These are phyloP conservation scores for Synanthedon myopaeformis DNA, from an alignment of 2,888 invertebrate species.

Conservation along the genomic window DNA sequence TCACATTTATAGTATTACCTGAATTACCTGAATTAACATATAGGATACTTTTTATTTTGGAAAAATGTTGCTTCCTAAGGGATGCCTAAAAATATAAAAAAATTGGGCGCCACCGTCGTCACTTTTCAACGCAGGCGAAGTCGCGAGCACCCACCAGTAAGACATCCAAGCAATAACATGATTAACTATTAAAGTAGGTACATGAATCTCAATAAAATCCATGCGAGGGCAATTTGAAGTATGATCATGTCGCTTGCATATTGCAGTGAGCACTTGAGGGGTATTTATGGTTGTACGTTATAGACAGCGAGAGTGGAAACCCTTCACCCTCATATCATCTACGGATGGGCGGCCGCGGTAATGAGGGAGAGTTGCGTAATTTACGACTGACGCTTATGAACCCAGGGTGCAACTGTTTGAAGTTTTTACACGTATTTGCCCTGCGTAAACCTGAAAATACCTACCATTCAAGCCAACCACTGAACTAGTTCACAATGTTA, in stretches of 20 bases:
- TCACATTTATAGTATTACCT: no score
- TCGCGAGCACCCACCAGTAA: no score
- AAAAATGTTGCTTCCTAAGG: no score
- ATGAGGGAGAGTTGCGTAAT: conserved; percentile 62
- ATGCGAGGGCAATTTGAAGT: conserved; percentile 10
- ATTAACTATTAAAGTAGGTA: conserved; percentile 21
- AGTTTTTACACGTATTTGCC: conserved; percentile 56
- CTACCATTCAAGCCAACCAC: not conserved
- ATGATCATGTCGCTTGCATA: conserved; percentile 17
- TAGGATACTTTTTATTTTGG: no score
- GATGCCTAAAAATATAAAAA: no score
- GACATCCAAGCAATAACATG: not conserved
- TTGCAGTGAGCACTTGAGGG: conserved; percentile 24
- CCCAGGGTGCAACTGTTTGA: conserved; percentile 57
- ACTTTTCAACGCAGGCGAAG: no score
- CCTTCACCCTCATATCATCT: conserved; percentile 44
- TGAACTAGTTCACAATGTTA: not conserved
- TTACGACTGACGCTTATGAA: conserved; percentile 43
- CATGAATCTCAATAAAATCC: conserved; percentile 10
- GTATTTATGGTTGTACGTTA: conserved; percentile 18
- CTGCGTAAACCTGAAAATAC: conserved; percentile 17
- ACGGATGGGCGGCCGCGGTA: conserved; percentile 54
- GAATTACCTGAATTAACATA: no score
- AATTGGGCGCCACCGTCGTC: no score
- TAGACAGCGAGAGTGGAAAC: conserved; percentile 17